Evolutionary conservation across 2,888 invertebrate genomes (phyloP).

Genomic region (Nomada lathburiana): DNA sequence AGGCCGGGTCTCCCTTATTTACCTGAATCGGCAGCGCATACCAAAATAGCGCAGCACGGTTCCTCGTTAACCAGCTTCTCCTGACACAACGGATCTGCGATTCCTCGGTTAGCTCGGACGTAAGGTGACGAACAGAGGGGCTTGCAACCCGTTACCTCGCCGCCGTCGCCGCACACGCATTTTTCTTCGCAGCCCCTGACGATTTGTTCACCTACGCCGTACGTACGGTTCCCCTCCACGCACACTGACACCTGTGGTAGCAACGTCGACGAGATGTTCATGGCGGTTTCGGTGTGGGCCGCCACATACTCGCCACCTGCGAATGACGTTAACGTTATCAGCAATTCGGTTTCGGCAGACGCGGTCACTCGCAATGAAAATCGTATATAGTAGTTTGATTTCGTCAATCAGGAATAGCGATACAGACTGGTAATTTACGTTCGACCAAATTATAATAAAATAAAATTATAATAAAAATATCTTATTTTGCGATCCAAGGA

Average conservation of each 20-base stretch:
- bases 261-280: conserved; percentile 69
- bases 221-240: conserved; percentile 81
- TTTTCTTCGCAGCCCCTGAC: conserved; percentile 91
- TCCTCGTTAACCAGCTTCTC: conserved; percentile 90
- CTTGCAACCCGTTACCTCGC: conserved; percentile 89
- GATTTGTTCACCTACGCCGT: conserved; percentile 89
- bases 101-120: conserved; percentile 88
- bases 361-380: too few species aligned
- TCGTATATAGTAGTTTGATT: too few species aligned
- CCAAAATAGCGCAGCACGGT: conserved; percentile 89
- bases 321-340: neutral
- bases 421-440: too few species aligned
- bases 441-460: too few species aligned
- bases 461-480: too few species aligned
- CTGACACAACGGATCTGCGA: conserved; percentile 90
- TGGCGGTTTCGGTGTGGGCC: conserved; percentile 72
- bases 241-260: conserved; percentile 66
- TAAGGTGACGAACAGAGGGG: conserved; percentile 89
- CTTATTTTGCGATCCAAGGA: too few species aligned
- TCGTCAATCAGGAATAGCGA: too few species aligned
- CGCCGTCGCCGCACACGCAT: conserved; percentile 89
- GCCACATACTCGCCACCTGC: conserved; percentile 80
- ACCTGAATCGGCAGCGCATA: conserved; percentile 89
- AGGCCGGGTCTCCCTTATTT: conserved; percentile 6
- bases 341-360: too few species aligned